These are phyloP conservation scores for Drosophila helvetica DNA, from an alignment of 2,888 invertebrate species.

Conservation along the genomic window DNA sequence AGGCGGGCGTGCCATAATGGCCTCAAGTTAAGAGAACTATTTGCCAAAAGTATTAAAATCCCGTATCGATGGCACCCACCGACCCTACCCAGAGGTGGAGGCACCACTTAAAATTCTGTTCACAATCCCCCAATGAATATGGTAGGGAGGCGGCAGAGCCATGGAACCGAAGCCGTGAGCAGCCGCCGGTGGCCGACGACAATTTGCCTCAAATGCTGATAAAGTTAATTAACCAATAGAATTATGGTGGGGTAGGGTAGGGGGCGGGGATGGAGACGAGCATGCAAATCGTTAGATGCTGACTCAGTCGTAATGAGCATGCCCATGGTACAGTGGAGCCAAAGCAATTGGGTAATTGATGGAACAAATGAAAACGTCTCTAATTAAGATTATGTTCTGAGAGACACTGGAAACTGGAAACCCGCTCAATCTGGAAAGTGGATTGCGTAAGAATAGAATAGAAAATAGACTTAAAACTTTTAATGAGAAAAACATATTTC, in stretches of 20 bases:
- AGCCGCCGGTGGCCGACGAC: constrained; percentile 4
- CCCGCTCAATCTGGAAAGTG: constrained; percentile 4
- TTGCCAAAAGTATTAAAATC: constrained; percentile 36
- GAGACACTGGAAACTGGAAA: constrained; percentile 1
- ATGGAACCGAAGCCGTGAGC: constrained; percentile 1
- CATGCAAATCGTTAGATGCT: constrained; percentile 71
- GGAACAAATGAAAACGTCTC: constrained; percentile 11
- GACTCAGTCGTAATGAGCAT: constrained; percentile 62
- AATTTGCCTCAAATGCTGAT: constrained; percentile 61
- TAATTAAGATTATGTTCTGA: constrained; percentile 9
- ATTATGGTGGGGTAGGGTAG: constrained; percentile 51
- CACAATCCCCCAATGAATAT: constrained; percentile 49
- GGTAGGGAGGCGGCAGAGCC: constrained; percentile 2
- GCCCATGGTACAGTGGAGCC: constrained; percentile 55
- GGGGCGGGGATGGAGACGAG: constrained; percentile 10
- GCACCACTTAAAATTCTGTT: constrained; percentile 60
- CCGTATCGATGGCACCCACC: constrained; percentile 31
- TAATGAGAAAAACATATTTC: not conserved
- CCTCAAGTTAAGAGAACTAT: constrained; percentile 18
- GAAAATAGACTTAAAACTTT: not conserved
- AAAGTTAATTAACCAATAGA: constrained; percentile 72
- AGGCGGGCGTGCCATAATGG: constrained; percentile 12
- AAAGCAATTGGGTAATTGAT: constrained; percentile 22
- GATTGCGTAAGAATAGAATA: constrained; percentile 16
- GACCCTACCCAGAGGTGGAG: not conserved